Conservation (phyloP, 1,140 invertebrate genomes). For the Bombus breviceps region DNA sequence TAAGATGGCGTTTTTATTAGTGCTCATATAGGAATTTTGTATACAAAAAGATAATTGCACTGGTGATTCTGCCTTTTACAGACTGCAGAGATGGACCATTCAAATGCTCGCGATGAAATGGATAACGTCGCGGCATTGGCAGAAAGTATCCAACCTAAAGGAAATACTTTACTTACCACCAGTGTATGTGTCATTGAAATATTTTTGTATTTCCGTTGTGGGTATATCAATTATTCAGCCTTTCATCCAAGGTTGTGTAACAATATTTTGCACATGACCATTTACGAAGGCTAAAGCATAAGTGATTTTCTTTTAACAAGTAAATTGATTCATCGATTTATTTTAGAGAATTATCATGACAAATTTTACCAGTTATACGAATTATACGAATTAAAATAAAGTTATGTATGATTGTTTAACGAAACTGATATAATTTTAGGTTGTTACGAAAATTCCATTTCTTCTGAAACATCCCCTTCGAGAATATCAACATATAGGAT, state of each 20-base stretch:
- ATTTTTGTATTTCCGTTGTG: neutral
- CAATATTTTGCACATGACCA: constrained; percentile 67
- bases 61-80: constrained; percentile 54
- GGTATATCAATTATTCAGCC: constrained; percentile 49
- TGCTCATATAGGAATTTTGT: neutral
- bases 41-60: neutral
- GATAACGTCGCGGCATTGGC: constrained; percentile 97
- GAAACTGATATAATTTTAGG: constrained; percentile 82
- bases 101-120: constrained; percentile 87
- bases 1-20: constrained; percentile 7
- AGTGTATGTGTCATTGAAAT: constrained; percentile 83
- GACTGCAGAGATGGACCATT: constrained; percentile 81
- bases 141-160: constrained; percentile 98
- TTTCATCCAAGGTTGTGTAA: constrained; percentile 78
- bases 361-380: constrained; percentile 6
- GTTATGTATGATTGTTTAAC: constrained; percentile 47
- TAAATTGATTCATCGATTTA: constrained; percentile 57
- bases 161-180: constrained; percentile 97
- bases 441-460: constrained; percentile 97
- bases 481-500: constrained; percentile 99
- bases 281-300: constrained; percentile 79
- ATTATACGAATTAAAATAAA: constrained; percentile 16
- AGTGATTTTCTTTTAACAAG: constrained; percentile 58
- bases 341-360: constrained; percentile 53
- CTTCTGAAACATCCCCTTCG: constrained; percentile 95